Evolutionary conservation across 2,888 invertebrate genomes (phyloP).

Genomic region (Folsomia candida): DNA sequence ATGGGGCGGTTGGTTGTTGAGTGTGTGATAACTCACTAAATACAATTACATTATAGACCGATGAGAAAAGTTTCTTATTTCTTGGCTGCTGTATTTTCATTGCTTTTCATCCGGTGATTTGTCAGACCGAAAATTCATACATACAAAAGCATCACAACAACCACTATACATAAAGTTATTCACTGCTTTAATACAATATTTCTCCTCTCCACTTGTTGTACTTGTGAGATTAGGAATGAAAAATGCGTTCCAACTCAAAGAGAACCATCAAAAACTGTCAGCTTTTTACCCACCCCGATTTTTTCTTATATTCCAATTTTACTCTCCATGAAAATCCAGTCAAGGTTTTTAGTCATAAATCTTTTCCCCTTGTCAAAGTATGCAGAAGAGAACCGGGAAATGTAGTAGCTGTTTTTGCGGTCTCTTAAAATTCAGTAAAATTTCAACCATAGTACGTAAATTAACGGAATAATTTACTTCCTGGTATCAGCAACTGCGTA

Average conservation of each 20-base stretch:
- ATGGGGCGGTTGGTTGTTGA: neutral
- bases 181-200: no score
- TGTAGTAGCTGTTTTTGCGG: neutral
- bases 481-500: neutral
- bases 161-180: no score
- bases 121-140: neutral
- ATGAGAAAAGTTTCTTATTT: neutral
- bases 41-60: neutral
- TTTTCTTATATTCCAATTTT: neutral
- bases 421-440: neutral
- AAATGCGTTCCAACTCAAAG: neutral
- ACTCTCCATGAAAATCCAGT: neutral
- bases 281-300: neutral
- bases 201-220: neutral
- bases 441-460: neutral
- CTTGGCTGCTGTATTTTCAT: neutral
- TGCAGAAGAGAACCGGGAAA: neutral
- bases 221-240: neutral
- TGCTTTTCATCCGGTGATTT: neutral
- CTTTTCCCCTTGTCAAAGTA: neutral
- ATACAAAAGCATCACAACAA: no score
- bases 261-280: neutral
- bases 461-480: neutral
- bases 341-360: neutral
- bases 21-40: neutral